phyloP scores from a whole-genome alignment of 92 coral and sea anemone species.

The Phenganax stokvisi region DNA sequence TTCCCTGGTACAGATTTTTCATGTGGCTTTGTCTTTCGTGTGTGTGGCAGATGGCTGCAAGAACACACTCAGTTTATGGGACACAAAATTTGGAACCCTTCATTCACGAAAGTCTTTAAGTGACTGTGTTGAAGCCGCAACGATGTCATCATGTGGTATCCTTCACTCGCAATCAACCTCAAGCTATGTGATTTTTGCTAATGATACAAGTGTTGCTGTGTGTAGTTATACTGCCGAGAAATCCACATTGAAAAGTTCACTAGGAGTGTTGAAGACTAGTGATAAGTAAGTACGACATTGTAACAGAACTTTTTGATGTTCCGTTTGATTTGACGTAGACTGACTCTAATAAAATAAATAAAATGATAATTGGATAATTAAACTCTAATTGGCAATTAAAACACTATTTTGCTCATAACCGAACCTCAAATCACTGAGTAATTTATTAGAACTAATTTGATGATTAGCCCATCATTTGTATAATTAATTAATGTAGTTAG shows the following conservation, averaged over 20 bases:
- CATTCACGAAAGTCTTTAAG: constrained; percentile 2
- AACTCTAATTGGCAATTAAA: too few relatives aligned
- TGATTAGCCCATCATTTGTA: too few relatives aligned
- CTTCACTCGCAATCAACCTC: constrained; percentile 50
- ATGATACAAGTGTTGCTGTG: constrained; percentile 56
- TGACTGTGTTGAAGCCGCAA: background rate
- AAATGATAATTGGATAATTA: too few relatives aligned
- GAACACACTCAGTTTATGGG: constrained; percentile 30
- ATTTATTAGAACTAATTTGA: too few relatives aligned
- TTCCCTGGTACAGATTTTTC: background rate
- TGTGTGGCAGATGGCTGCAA: constrained; percentile 7
- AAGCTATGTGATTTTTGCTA: constrained; percentile 65
- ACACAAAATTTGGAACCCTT: constrained; percentile 24
- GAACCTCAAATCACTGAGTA: too few relatives aligned
- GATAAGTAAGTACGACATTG: constrained; percentile 14
- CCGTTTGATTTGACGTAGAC: background rate
- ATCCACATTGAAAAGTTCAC: constrained; percentile 72
- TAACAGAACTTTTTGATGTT: background rate
- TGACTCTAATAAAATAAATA: too few relatives aligned
- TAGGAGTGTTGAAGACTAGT: constrained; percentile 48
- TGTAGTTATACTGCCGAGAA: constrained; percentile 54
- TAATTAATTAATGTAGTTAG: too few relatives aligned
- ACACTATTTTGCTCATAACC: too few relatives aligned
- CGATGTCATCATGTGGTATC: constrained; percentile 40
- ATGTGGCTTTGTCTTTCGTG: constrained; percentile 16